Conservation (phyloP, 2,797 vertebrate species). For the Alauda arvensis region DNA sequence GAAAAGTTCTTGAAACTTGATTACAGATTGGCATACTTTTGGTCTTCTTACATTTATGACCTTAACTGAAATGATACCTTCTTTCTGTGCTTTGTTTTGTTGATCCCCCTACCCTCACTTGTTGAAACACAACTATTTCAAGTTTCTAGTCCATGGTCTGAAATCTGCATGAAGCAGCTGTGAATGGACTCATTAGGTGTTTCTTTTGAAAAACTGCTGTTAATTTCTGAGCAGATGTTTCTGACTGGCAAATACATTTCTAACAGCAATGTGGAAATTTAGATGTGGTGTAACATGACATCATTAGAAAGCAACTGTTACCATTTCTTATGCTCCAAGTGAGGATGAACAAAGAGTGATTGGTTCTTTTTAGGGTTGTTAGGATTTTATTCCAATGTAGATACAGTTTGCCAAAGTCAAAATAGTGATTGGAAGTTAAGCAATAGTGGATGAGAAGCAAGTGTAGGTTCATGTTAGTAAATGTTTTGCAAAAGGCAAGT, state of each 20-base stretch:
- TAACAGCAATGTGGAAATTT: not conserved
- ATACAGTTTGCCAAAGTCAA: constrained; percentile 3
- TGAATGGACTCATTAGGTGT: not conserved
- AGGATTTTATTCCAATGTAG: constrained; percentile 11
- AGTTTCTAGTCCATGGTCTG: not conserved
- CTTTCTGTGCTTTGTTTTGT: not conserved
- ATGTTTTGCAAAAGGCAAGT: not conserved
- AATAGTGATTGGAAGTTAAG: not conserved
- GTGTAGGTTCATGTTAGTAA: not conserved
- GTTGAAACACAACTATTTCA: not conserved
- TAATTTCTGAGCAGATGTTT: constrained; percentile 3
- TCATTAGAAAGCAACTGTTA: constrained; percentile 8
- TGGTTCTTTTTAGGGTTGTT: constrained; percentile 1
- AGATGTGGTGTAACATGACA: not conserved
- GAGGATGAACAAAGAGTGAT: not conserved
- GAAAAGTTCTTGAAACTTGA: not conserved
- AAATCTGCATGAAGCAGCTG: not conserved
- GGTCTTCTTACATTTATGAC: not conserved
- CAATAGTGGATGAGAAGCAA: not conserved
- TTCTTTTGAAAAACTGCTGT: not conserved
- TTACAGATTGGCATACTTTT: not conserved
- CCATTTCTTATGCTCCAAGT: not conserved
- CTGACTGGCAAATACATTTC: not conserved
- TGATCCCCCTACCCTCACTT: rapidly evolving
- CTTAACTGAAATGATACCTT: not conserved